These are phyloP conservation scores for Pollachius pollachius DNA, from an alignment of 2,113 vertebrate genomes.

Conservation along the genomic window DNA sequence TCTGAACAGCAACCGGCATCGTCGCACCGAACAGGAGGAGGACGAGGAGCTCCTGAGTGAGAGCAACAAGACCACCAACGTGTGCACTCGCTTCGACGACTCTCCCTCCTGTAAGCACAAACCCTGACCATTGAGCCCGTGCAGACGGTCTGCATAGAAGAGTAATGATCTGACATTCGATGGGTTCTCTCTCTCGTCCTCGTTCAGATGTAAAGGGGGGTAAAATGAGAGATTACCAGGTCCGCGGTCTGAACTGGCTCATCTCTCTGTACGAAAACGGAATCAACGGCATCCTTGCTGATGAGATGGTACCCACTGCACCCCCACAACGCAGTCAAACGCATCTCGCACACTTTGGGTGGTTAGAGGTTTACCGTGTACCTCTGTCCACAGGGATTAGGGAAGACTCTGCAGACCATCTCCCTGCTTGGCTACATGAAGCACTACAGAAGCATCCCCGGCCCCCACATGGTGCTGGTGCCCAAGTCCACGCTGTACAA, in stretches of 20 bases:
- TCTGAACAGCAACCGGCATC: conserved; percentile 85
- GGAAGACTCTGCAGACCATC: conserved; percentile 97
- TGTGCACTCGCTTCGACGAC: conserved; percentile 95
- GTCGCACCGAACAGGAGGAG: conserved; percentile 95
- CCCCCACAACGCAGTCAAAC: background rate
- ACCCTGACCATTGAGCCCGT: background rate
- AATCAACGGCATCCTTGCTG: conserved; percentile 97
- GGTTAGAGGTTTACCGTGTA: background rate
- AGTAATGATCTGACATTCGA: background rate
- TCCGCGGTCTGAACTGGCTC: conserved; percentile 96
- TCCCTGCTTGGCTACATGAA: conserved; percentile 98
- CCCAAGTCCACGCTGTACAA: conserved; percentile 99
- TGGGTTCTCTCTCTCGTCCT: conserved; percentile 17
- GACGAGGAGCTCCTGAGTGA: conserved; percentile 95
- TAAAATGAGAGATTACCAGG: conserved; percentile 94
- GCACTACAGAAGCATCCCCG: conserved; percentile 97
- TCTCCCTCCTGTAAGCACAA: conserved; percentile 89
- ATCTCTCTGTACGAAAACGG: conserved; percentile 99
- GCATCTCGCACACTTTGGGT: background rate
- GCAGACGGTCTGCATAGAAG: background rate
- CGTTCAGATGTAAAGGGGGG: conserved; percentile 88
- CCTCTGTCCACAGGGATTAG: conserved; percentile 80
- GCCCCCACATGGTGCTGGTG: conserved; percentile 98
- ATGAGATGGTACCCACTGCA: conserved; percentile 88
- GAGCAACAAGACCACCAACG: conserved; percentile 91